These are phyloP conservation scores for Sphenodon punctatus DNA, from an alignment of 2,797 vertebrate genomes.

Conservation along the genomic window DNA sequence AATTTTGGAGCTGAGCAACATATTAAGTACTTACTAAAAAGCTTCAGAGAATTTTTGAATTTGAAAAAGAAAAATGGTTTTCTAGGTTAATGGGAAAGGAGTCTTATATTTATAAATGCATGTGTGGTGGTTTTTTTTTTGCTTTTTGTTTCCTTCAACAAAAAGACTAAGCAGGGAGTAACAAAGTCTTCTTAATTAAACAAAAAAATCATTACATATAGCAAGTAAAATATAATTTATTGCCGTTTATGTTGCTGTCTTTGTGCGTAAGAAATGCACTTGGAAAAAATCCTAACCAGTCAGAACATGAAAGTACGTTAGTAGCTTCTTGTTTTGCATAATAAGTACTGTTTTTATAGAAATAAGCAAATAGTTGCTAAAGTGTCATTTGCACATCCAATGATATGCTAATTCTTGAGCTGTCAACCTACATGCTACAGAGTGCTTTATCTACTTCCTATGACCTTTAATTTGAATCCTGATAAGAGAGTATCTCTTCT, in stretches of 20 bases:
- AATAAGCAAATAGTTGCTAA: neutral
- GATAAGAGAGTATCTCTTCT: accelerated
- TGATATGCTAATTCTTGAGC: neutral
- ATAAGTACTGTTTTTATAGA: neutral
- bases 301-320: neutral
- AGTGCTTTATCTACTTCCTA: neutral
- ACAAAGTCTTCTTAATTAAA: neutral
- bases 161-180: neutral
- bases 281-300: neutral
- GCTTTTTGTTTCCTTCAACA: no score
- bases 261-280: neutral
- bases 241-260: neutral
- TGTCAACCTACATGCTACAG: neutral
- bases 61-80: neutral
- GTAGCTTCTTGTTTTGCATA: neutral
- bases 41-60: constrained; percentile 13
- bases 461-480: neutral
- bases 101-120: constrained; percentile 5
- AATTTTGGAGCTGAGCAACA: neutral
- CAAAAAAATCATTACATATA: neutral
- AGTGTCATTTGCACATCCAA: neutral
- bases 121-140: no score
- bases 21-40: constrained; percentile 1
- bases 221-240: neutral
- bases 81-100: neutral